Base-by-base conservation (phyloP, 53 echinoderm and acorn worm species). In the Temnopleurus reevesii region DNA sequence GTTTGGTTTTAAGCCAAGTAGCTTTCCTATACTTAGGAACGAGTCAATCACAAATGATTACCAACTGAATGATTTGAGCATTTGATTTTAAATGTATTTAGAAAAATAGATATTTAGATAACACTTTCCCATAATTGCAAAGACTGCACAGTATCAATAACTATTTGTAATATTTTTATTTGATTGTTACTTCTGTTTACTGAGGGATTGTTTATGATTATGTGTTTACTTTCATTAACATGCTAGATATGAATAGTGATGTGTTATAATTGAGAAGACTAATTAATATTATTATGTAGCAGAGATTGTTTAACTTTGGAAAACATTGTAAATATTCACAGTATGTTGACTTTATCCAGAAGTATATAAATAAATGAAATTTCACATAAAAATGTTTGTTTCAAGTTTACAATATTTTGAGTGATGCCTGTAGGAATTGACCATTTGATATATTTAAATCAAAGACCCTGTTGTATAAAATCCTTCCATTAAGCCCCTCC, bases 271-370 rank as follows among this genome's bases (percentile, higher is more conserved):
- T 71, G 43, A 71, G 12, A 41, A 71, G 63, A 63, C 30, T n/a
- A n/a, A n/a, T n/a, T n/a, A n/a, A n/a, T n/a, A n/a, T n/a, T n/a
- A n/a, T n/a, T n/a, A n/a, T n/a, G n/a, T n/a, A n/a, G n/a, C n/a
- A n/a, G n/a, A n/a, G n/a, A n/a, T n/a, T n/a, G 36, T 41, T n/a
- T 71, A 71, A 13, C 38, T 71, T 47, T 79, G 79, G 28, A 49
- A 24, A 79, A 79, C 49, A 79, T n/a, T 79, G 79, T 79, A 49
- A 26, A 79, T 79, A 49, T 47, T 49, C 79, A 79, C 79, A 47
- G 79, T 79, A 79, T 79, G 79, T 28, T 79, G 49, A 79, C 47
- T 30, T 4, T 79, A 71, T 18, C 38, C 41, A 71, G 41, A 71
- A 10, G 41, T 38, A 41, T 71, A 71, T 71, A 71, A n/a, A 71